Percentiles rank a stretch among this genome's conserved stretches.
Conservation (phyloP, 2,113 vertebrate species). For the Pelobates fuscus region DNA sequence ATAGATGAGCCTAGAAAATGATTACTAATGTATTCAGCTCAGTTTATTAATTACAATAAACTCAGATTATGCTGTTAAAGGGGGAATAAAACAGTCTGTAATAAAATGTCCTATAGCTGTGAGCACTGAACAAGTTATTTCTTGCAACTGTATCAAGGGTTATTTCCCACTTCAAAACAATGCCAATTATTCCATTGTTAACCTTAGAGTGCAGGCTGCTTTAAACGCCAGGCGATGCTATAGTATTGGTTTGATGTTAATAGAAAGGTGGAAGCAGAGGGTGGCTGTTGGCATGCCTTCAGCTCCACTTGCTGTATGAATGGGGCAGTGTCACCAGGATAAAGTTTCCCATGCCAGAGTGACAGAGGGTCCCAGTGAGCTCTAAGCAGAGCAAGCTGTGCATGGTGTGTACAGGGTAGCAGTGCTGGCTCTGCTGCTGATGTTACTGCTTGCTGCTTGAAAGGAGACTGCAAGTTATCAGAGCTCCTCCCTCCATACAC, state of each 20-base stretch:
- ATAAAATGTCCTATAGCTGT: neutral
- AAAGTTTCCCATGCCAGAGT: conserved; percentile 1
- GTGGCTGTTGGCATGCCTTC: neutral
- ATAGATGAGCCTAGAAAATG: too few species aligned
- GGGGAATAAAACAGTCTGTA: neutral
- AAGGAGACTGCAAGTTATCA: conserved; percentile 84
- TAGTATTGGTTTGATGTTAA: neutral
- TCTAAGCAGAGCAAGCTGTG: neutral
- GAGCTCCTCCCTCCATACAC: conserved; percentile 91
- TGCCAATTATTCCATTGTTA: conserved; percentile 2
- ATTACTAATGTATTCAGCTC: neutral
- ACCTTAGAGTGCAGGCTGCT: conserved; percentile 1
- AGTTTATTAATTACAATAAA: neutral
- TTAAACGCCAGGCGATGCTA: conserved; percentile 10
- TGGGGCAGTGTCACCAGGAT: conserved; percentile 15
- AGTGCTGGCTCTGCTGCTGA: neutral
- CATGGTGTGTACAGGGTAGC: neutral
- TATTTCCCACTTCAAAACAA: neutral
- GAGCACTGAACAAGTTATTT: neutral
- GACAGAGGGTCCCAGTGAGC: neutral
- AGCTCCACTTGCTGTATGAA: neutral
- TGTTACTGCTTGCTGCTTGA: conserved; percentile 69
- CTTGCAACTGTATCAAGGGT: neutral
- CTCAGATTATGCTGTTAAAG: neutral
- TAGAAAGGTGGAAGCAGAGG: neutral